Evolutionary conservation across 35 echinoderm and acorn worm species (phyloP), one percentile per base, ranked within the genome.

Genomic region (Eucidaris tribuloides): DNA sequence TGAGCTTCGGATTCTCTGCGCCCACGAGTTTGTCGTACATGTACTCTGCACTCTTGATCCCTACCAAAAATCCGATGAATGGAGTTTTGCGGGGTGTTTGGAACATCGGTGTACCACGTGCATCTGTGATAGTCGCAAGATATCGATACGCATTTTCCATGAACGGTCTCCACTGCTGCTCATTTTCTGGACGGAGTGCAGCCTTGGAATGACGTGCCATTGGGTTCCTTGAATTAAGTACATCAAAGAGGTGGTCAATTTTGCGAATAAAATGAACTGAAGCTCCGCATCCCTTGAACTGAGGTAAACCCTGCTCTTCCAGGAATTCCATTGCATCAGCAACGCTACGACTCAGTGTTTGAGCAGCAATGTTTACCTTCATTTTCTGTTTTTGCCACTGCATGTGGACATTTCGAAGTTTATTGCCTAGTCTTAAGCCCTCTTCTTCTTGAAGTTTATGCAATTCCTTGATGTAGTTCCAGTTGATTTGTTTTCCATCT

Each of bases 221-320:
- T 17, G 89, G 89, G 41, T 92, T 92, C 15, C 89, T 37, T n/a
- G 83, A 86, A 41, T 92, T 86, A 18, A 92, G 17, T 4, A 92
- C 38, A 92, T 92, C 83, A 81, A 92, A 92, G 4, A 86, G 76
- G 1, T 81, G 61, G 25, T 92, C 89, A 28, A 92, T 41, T 25
- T 29, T 80, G 31, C 83, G 34, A 17, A 92, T 80, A 27, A 92
- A 92, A 4, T 81, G 20, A 5, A 85, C 82, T 19, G 89, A 86
- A 42, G 61, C 89, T 59, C 79, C 58, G 80, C 61, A 81, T 6
- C 83, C 89, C 49, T 70, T 57, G 23, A 84, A 79, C 59, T 54
- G 19, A 20, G 71, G 65, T 4, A 91, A 43, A 7, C 77, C 72
- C 11, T 83, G 50, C 52, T 82, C 52, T 46, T 5, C 19, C 48